Conservation (phyloP, 2,888 invertebrate genomes). For the Leptopilina myrica region DNA sequence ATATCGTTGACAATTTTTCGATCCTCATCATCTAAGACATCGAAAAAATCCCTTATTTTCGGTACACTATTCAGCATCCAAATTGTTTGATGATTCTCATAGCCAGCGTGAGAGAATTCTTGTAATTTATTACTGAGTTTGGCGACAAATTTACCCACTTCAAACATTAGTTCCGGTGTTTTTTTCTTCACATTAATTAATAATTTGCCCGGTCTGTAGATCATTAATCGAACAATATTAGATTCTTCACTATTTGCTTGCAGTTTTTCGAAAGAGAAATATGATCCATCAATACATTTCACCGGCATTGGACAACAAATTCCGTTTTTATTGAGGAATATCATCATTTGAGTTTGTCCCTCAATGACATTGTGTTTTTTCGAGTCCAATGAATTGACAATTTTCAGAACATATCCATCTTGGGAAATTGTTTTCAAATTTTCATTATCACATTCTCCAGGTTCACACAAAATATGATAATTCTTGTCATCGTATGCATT, state of each 20-base stretch:
- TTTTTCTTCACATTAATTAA: slow-evolving; percentile 80
- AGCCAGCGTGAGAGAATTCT: slow-evolving; percentile 86
- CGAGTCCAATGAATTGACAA: slow-evolving; percentile 90
- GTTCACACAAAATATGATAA: slow-evolving; percentile 82
- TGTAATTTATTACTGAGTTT: slow-evolving; percentile 83
- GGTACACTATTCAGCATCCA: slow-evolving; percentile 88
- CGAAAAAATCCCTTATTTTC: slow-evolving; percentile 83
- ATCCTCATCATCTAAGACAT: slow-evolving; percentile 81
- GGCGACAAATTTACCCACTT: slow-evolving; percentile 86
- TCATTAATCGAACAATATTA: slow-evolving; percentile 87
- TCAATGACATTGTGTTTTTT: slow-evolving; percentile 82
- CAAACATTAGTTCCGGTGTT: slow-evolving; percentile 81
- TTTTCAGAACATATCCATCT: slow-evolving; percentile 88
- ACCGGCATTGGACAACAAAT: slow-evolving; percentile 85
- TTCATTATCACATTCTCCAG: slow-evolving; percentile 81
- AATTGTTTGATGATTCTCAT: slow-evolving; percentile 81
- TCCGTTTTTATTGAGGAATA: slow-evolving; percentile 82
- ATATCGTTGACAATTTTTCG: slow-evolving; percentile 82
- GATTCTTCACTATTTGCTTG: slow-evolving; percentile 74
- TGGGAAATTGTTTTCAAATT: slow-evolving; percentile 79
- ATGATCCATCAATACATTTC: slow-evolving; percentile 82
- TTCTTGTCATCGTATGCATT: slow-evolving; percentile 90
- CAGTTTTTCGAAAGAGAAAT: slow-evolving; percentile 79
- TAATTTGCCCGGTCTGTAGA: slow-evolving; percentile 86
- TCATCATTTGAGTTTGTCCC: slow-evolving; percentile 86